Base-by-base conservation (phyloP, 2,888 invertebrate genomes). In the Pterostichus madidus region DNA sequence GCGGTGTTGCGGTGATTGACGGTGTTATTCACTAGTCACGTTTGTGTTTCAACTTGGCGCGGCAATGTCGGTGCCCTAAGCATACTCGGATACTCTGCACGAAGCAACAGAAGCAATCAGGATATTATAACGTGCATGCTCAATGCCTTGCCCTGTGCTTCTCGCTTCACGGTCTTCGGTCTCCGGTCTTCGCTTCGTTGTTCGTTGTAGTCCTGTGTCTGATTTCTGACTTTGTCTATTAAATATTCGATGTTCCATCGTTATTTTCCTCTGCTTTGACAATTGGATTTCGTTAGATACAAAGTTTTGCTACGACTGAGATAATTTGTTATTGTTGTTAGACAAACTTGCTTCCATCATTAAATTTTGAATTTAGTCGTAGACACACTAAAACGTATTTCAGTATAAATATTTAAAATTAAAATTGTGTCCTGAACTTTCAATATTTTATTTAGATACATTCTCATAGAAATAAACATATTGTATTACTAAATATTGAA, bases 1-100 rank as follows among this genome's bases (percentile, higher is more conserved):
- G 86, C 87, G 87, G 88, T 86, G 87, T 87, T 87, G 87, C 87
- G 86, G 87, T 87, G 87, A 88, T 88, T 87, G 87, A 87, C 87
- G 86, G 87, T 86, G 86, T 87, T 87, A 88, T 87, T 87, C 87
- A 87, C 46, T 56, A 81, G 75, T 81, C 75, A 81, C 81, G 81
- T 81, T 49, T 56, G 32, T 53, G 64, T 61, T 56, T 71, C 52
- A 24, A 59, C 13, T 59, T 59, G 49, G 8, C 52, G 52, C n/a
- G n/a, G 46, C 46, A 46, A 11, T 46, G 64, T 15, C 49, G 35
- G 32, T 64, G 39, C 56, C 56, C 56, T 56, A 49, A 24, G 64
- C 35, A 64, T 1, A 64, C 64, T 64, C 32, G 24, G 64, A 64
- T 5, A 64, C 64, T 64, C 32, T 5, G 35, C 64, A 59, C 13